A percentile compares a stretch with the other conserved stretches of the same genome.
Evolutionary conservation across 2,797 vertebrate species (phyloP).

Genomic region (Perdix hodgsoniae): DNA sequence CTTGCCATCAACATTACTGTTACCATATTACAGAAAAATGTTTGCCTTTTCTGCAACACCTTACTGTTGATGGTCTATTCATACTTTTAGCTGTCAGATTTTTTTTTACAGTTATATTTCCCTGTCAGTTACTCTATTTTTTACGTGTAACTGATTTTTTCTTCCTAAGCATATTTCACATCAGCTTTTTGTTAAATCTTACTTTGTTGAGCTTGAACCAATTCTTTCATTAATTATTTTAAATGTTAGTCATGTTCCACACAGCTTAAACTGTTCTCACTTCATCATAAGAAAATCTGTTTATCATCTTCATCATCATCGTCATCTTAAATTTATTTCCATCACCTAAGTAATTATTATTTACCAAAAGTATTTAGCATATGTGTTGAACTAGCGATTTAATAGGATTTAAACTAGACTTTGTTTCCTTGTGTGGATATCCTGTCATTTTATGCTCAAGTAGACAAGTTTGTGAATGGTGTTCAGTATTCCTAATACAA

Average conservation of each 20-base stretch:
- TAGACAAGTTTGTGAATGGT: background rate
- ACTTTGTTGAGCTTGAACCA: background rate
- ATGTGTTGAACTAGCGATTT: background rate
- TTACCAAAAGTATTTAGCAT: background rate
- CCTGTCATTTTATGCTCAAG: background rate
- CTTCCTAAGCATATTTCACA: background rate
- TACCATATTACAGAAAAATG: background rate
- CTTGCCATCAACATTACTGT: background rate
- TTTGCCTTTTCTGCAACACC: background rate
- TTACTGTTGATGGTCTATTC: background rate
- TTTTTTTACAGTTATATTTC: background rate
- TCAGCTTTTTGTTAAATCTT: background rate
- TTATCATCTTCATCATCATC: no score
- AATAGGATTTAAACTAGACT: background rate
- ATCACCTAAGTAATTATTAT: background rate
- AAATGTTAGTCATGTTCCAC: background rate
- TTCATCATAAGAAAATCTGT: background rate
- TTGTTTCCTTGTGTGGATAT: background rate
- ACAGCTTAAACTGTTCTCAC: background rate
- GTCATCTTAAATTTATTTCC: no score
- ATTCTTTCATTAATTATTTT: background rate
- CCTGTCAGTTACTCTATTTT: background rate
- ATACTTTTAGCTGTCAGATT: background rate
- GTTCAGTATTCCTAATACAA: background rate
- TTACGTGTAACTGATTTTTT: background rate